Conservation (phyloP, 2,797 vertebrate genomes). For the Gymnoscopelus microlampas region DNA sequence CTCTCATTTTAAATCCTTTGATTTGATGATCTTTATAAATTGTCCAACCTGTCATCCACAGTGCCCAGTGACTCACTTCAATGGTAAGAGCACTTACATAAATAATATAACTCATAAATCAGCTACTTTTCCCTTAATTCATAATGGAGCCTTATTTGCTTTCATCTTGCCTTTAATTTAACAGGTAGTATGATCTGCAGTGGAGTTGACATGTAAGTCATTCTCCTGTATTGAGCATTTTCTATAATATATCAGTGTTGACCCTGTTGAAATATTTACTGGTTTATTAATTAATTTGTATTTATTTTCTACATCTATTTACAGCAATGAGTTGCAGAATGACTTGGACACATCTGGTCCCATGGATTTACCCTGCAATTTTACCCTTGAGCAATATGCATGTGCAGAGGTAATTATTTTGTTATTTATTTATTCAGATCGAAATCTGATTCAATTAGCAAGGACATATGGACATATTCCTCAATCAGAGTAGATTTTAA, state of each 20-base stretch:
- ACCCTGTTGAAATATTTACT: too few relatives aligned
- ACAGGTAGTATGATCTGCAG: conserved; percentile 65
- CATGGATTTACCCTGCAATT: conserved; percentile 44
- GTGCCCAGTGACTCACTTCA: conserved; percentile 65
- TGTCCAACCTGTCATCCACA: conserved; percentile 39
- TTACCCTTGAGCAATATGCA: conserved; percentile 65
- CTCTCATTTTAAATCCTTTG: not conserved
- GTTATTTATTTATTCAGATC: not conserved
- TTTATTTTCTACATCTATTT: not conserved
- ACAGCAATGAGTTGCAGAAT: conserved; percentile 60
- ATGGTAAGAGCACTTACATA: conserved; percentile 57
- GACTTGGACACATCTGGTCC: conserved; percentile 30
- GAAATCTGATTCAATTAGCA: not conserved
- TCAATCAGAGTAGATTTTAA: not conserved
- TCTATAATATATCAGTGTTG: too few relatives aligned
- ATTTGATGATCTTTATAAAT: not conserved
- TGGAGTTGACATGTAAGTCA: conserved; percentile 64
- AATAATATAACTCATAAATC: too few relatives aligned
- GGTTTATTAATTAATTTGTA: not conserved
- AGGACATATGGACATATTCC: too few relatives aligned
- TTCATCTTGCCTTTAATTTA: conserved; percentile 7
- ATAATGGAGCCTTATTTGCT: not conserved
- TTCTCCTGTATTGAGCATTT: not conserved
- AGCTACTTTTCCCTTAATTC: not conserved
- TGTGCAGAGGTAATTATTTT: conserved; percentile 76